Evolutionary conservation across 1,140 invertebrate species (phyloP).

Genomic region (Drosophila chauvacae): DNA sequence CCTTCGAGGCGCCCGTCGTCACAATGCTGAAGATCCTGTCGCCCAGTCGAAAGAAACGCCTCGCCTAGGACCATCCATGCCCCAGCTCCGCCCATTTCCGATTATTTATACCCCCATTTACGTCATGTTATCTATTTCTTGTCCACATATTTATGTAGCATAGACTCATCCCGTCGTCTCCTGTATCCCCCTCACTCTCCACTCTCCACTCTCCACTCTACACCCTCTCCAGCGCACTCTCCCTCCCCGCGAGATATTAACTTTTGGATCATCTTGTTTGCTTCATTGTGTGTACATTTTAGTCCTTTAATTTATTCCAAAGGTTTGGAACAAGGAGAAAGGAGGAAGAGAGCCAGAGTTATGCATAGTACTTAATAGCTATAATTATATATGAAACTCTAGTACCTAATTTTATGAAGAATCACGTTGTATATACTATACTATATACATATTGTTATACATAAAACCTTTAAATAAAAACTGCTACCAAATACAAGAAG

Average conservation of each 20-base stretch:
- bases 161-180: slow-evolving; percentile 42
- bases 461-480: slow-evolving; percentile 75
- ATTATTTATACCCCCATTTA: slow-evolving; percentile 68
- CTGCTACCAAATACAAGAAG: slow-evolving; percentile 69
- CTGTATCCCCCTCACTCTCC: not conserved
- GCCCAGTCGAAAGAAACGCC: slow-evolving; percentile 87
- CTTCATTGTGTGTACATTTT: slow-evolving; percentile 74
- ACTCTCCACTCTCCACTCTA: slow-evolving; percentile 5
- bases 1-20: slow-evolving; percentile 93
- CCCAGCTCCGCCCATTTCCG: slow-evolving; percentile 29
- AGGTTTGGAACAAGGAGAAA: slow-evolving; percentile 48
- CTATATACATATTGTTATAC: slow-evolving; percentile 63
- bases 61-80: slow-evolving; percentile 57
- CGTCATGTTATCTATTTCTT: slow-evolving; percentile 51
- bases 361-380: slow-evolving; percentile 74
- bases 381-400: slow-evolving; percentile 73
- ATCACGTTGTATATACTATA: slow-evolving; percentile 75
- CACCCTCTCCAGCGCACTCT: slow-evolving; percentile 7
- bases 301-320: slow-evolving; percentile 5
- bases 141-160: slow-evolving; percentile 56
- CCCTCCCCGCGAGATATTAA: slow-evolving; percentile 2
- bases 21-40: slow-evolving; percentile 93
- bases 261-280: slow-evolving; percentile 55
- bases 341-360: slow-evolving; percentile 39
- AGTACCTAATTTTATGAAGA: slow-evolving; percentile 74